phyloP scores from a whole-genome alignment of 1,140 invertebrate species.

The Macrocentrus cingulum region DNA sequence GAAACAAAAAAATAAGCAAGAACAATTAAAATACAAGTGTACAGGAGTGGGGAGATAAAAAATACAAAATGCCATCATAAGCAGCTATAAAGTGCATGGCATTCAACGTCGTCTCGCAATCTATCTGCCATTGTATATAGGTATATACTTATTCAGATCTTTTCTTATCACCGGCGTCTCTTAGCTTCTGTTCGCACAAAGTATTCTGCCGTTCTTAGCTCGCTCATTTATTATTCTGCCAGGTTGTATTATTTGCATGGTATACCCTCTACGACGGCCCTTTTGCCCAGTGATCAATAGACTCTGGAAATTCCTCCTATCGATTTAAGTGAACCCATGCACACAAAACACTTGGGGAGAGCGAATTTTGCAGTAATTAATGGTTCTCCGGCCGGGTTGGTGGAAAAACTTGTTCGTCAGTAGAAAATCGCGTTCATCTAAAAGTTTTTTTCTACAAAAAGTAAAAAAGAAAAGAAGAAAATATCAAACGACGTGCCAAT shows the following conservation, averaged over 20 bases:
- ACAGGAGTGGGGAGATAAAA: not conserved
- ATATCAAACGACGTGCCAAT: not conserved
- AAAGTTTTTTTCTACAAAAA: no score
- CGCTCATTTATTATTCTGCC: constrained; percentile 45
- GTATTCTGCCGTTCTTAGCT: constrained; percentile 35
- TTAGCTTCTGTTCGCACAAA: constrained; percentile 8
- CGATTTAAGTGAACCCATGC: constrained; percentile 15
- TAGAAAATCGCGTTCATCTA: no score
- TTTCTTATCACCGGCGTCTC: not conserved
- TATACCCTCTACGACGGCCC: not conserved
- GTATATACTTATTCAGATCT: constrained; percentile 1
- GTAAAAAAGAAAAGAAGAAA: not conserved
- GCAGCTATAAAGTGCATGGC: constrained; percentile 3
- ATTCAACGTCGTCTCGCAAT: constrained; percentile 18
- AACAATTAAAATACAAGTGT: not conserved
- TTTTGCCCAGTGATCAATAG: constrained; percentile 23
- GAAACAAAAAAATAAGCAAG: constrained; percentile 8
- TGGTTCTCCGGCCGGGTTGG: constrained; percentile 7
- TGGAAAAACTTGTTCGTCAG: not conserved
- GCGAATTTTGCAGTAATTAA: constrained; percentile 20
- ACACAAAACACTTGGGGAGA: no score
- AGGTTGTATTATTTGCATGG: constrained; percentile 39
- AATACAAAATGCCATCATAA: not conserved
- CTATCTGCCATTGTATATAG: not conserved
- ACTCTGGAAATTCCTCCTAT: constrained; percentile 13